Conservation (phyloP, 2,113 vertebrate genomes). For the Emydura subglobosa region DNA sequence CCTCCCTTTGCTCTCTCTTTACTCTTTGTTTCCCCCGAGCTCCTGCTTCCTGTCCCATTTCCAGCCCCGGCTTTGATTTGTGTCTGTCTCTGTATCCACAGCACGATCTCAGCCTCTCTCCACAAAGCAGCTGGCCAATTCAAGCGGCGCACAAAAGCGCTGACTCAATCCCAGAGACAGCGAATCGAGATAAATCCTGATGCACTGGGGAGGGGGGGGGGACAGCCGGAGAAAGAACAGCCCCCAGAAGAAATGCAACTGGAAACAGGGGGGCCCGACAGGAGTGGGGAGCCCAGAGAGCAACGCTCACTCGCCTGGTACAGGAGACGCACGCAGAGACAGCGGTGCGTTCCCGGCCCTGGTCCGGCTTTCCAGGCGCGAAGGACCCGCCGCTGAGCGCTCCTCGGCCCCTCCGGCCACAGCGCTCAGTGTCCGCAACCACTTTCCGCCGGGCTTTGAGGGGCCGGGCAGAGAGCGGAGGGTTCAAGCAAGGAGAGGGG, state of each 20-base stretch:
- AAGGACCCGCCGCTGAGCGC: not conserved
- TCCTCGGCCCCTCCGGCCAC: too few relatives aligned
- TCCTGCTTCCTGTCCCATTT: slow-evolving; percentile 14
- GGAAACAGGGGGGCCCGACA: not conserved
- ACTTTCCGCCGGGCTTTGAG: not conserved
- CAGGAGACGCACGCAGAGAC: too few relatives aligned
- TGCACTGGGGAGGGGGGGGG: slow-evolving; percentile 44
- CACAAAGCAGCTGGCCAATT: slow-evolving; percentile 84
- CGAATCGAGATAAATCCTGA: slow-evolving; percentile 87
- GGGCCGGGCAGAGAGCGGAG: not conserved
- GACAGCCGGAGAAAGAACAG: not conserved
- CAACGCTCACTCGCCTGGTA: not conserved
- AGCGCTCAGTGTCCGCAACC: too few relatives aligned
- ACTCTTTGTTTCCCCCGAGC: not conserved
- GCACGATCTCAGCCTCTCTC: slow-evolving; percentile 79
- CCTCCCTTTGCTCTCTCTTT: slow-evolving; percentile 1
- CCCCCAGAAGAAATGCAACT: not conserved
- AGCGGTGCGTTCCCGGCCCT: too few relatives aligned
- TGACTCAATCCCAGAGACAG: slow-evolving; percentile 89
- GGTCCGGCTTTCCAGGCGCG: not conserved
- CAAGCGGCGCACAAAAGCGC: slow-evolving; percentile 89
- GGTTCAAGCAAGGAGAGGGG: not conserved
- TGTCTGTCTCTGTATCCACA: slow-evolving; percentile 79
- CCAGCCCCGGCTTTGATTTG: slow-evolving; percentile 53
- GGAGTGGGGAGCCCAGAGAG: not conserved